phyloP scores from a whole-genome alignment of 2,113 vertebrate species.

The Ariopsis seemanni region DNA sequence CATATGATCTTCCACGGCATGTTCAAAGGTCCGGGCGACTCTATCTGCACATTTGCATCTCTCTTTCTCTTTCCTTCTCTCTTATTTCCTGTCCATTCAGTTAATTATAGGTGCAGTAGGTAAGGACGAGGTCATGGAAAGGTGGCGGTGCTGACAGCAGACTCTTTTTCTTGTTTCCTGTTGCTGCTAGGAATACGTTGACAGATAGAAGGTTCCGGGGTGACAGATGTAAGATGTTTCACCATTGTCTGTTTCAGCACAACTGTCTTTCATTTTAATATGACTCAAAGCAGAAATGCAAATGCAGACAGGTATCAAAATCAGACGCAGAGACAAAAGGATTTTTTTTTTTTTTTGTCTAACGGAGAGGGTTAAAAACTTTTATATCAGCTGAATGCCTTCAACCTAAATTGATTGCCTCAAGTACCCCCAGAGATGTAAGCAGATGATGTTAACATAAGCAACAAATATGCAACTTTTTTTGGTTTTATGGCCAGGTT shows the following conservation, averaged over 20 bases:
- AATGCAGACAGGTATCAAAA: conserved; percentile 37
- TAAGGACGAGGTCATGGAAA: conserved; percentile 8
- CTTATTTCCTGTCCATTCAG: conserved; percentile 11
- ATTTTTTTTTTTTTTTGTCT: not conserved
- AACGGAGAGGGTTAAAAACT: not conserved
- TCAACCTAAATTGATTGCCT: not conserved
- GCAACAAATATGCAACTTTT: too few species aligned
- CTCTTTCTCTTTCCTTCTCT: not conserved
- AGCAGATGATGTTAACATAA: not conserved
- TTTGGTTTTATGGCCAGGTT: not conserved
- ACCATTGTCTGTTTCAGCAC: not conserved
- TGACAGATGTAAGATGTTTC: conserved; percentile 30
- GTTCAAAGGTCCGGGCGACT: conserved; percentile 50
- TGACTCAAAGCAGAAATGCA: conserved; percentile 28
- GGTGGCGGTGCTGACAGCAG: conserved; percentile 11
- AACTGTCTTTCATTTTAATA: conserved; percentile 29
- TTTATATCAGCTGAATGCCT: not conserved
- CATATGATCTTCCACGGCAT: conserved; percentile 36
- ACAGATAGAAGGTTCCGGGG: not conserved
- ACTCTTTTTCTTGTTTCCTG: not conserved
- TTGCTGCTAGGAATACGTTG: conserved; percentile 20
- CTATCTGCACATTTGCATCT: not conserved
- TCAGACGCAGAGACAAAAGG: not conserved
- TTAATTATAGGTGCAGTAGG: conserved; percentile 25
- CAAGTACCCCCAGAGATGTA: not conserved